phyloP scores from a whole-genome alignment of 1,140 invertebrate species.

The Bombus cullumanus region DNA sequence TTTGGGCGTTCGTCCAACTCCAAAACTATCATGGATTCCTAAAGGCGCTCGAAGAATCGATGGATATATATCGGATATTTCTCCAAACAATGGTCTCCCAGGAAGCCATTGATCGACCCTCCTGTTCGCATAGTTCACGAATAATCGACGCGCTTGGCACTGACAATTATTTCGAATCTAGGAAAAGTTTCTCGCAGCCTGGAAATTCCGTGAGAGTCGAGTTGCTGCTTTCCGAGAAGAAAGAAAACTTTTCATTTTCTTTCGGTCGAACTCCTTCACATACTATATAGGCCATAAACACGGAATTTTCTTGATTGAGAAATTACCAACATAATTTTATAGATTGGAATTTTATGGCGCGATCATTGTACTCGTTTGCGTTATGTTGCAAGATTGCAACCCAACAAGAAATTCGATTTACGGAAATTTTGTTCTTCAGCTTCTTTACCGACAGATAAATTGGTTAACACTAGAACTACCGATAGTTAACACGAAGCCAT shows the following conservation, averaged over 20 bases:
- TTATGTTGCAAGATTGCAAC: neutral
- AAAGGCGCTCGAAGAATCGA: conserved; percentile 42
- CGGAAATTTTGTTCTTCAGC: too few species aligned
- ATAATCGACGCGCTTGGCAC: conserved; percentile 60
- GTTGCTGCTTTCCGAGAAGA: neutral
- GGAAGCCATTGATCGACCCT: conserved; percentile 60
- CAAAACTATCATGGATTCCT: conserved; percentile 51
- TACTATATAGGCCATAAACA: neutral
- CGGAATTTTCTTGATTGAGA: neutral
- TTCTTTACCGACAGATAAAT: too few species aligned
- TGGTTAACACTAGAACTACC: too few species aligned
- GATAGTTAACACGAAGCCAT: too few species aligned
- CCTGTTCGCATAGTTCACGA: conserved; percentile 62
- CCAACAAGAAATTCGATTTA: too few species aligned
- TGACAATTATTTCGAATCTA: conserved; percentile 64
- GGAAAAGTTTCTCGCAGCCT: conserved; percentile 44
- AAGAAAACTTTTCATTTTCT: conserved; percentile 4
- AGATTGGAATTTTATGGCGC: too few species aligned
- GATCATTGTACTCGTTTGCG: too few species aligned
- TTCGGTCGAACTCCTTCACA: too few species aligned
- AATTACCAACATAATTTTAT: neutral
- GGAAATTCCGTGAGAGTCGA: neutral
- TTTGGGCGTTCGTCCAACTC: conserved; percentile 11
- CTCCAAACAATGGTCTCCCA: conserved; percentile 62
- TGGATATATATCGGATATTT: conserved; percentile 57